phyloP scores from a whole-genome alignment of 2,888 invertebrate species.

The Cantharis rufa region DNA sequence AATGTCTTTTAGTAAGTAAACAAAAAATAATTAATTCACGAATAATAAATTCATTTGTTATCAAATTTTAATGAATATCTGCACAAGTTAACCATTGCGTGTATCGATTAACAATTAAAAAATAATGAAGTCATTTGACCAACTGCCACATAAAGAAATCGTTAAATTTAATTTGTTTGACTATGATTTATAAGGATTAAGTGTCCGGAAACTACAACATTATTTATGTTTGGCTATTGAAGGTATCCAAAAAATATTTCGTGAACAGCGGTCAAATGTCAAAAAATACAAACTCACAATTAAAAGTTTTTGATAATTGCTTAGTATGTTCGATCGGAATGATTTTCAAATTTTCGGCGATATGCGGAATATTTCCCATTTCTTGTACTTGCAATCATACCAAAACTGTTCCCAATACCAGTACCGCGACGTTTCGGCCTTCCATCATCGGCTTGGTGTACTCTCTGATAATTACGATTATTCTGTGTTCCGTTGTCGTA shows the following conservation, averaged over 20 bases:
- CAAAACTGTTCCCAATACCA: background rate
- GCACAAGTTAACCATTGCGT: background rate
- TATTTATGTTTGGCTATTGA: background rate
- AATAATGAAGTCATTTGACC: background rate
- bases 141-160: background rate
- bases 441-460: background rate
- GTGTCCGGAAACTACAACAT: background rate
- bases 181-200: background rate
- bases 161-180: background rate
- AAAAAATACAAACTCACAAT: background rate
- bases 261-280: background rate
- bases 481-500: background rate
- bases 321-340: background rate
- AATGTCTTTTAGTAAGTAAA: background rate
- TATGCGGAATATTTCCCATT: slow-evolving; percentile 8
- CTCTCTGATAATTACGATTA: background rate
- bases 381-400: background rate
- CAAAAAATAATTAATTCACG: background rate
- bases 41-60: background rate
- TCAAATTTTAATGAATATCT: background rate
- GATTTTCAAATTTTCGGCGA: background rate
- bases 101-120: background rate
- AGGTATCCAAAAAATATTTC: background rate
- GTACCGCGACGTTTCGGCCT: background rate
- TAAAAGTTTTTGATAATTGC: background rate